Evolutionary conservation across 2,113 vertebrate species (phyloP), one percentile per base, ranked within the genome.

Genomic region (Trematomus loennbergii): DNA sequence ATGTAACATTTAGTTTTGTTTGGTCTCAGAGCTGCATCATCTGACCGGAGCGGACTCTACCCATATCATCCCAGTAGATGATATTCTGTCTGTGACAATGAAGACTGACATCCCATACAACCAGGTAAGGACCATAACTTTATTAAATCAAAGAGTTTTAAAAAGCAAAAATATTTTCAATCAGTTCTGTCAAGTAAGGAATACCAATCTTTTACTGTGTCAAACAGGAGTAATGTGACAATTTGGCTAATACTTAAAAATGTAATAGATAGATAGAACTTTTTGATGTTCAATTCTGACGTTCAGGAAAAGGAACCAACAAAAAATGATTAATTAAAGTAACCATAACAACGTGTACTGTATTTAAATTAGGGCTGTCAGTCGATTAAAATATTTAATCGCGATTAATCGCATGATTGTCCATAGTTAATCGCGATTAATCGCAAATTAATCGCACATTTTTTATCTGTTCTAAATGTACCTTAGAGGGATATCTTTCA

Each of bases 41-140:
- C 29, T 58, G 72, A 81, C 48, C 18, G 0, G 52, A 71, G 52
- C 64, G 10, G 57, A 63, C 58, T 12, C n/a, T 2, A 40, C 49
- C 12, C 16, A 18, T 9, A 10, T 10, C 0, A 4, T 29, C n/a
- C 6, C 18, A 59, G 59, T 68, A 36, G 49, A 65, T n/a, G 25
- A n/a, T 8, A 61, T 12, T 75, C 62, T 20, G 22, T 25, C 68
- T 7, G 2, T 78, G 10, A 88, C 50, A 50, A 95, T 94, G 91
- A 91, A 86, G 62, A 66, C 43, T 4, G 85, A 90, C 40, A 48
- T 93, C 60, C 0, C 82, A 10, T 95, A 94, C 59, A 79, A 89
- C 68, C 92, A 90, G 91, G 94, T 95, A 81, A 10, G 5, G 8
- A n/a, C 9, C 17, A 46, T 16, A 18, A 9, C 0, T 75, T 10